These are phyloP conservation scores for Entomyzon cyanotis DNA, from an alignment of 2,113 vertebrate species.

Conservation along the genomic window DNA sequence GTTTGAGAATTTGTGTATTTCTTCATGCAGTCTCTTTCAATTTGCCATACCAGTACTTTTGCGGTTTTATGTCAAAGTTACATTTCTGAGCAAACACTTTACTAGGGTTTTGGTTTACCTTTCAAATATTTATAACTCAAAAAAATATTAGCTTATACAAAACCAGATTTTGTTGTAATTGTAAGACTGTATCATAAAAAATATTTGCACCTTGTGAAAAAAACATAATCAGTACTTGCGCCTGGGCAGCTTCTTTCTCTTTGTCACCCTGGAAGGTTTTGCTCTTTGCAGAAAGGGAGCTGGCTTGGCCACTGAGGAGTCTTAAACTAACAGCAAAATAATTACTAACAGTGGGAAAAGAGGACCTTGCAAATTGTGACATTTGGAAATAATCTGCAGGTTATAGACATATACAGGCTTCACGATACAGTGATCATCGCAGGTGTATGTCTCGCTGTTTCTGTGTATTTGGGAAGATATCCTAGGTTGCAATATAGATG, in stretches of 20 bases:
- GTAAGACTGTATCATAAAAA: not conserved
- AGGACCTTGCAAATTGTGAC: not conserved
- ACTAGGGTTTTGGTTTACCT: not conserved
- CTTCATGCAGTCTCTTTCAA: not conserved
- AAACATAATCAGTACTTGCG: not conserved
- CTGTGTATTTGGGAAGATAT: not conserved
- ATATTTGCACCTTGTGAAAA: not conserved
- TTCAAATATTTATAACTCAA: not conserved
- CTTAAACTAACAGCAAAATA: not conserved
- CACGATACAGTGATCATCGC: not conserved
- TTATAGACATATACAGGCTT: not conserved
- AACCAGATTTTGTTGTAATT: not conserved
- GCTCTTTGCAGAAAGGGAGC: not conserved
- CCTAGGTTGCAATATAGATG: too few relatives aligned
- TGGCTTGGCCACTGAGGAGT: not conserved
- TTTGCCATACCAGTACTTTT: not conserved
- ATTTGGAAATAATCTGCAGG: not conserved
- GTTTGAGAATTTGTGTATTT: not conserved
- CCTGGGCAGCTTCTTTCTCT: not conserved
- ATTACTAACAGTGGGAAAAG: not conserved
- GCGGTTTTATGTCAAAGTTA: not conserved
- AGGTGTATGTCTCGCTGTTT: not conserved
- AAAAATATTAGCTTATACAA: not conserved
- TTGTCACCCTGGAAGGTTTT: not conserved
- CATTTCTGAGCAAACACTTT: not conserved